Conservation (phyloP, 2,797 vertebrate species). For the Neostethus bicornis region DNA sequence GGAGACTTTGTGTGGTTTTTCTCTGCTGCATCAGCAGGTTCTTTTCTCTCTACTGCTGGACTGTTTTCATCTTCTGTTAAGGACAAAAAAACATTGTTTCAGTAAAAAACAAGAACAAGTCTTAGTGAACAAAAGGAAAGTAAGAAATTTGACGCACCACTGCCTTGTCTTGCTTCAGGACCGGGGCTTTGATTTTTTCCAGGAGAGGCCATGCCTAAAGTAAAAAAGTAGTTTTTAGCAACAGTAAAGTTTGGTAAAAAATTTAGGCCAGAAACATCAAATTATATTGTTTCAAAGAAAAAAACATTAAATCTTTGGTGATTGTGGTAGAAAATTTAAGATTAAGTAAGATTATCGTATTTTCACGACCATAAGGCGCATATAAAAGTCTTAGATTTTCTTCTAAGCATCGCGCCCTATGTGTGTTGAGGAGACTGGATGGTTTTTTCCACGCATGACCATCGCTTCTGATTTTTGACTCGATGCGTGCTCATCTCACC, state of each 20-base stretch:
- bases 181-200: constrained; percentile 43
- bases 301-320: too few species aligned
- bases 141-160: constrained; percentile 37
- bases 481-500: too few species aligned
- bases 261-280: too few species aligned
- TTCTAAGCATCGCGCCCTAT: too few species aligned
- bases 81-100: background rate
- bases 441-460: too few species aligned
- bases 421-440: too few species aligned
- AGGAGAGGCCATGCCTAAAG: constrained; percentile 66
- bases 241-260: background rate
- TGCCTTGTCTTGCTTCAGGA: constrained; percentile 37
- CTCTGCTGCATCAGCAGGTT: constrained; percentile 5
- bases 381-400: too few species aligned
- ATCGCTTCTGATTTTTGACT: too few species aligned
- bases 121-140: background rate
- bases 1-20: constrained; percentile 28
- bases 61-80: constrained; percentile 39
- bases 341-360: too few species aligned
- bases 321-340: too few species aligned
- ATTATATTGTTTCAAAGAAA: too few species aligned
- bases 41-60: constrained; percentile 22
- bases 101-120: background rate
- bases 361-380: too few species aligned
- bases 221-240: background rate